Percentiles rank a stretch among this genome's conserved stretches.
phyloP scores from a whole-genome alignment of 1,140 invertebrate genomes.

The Zaprionus vittiger region DNA sequence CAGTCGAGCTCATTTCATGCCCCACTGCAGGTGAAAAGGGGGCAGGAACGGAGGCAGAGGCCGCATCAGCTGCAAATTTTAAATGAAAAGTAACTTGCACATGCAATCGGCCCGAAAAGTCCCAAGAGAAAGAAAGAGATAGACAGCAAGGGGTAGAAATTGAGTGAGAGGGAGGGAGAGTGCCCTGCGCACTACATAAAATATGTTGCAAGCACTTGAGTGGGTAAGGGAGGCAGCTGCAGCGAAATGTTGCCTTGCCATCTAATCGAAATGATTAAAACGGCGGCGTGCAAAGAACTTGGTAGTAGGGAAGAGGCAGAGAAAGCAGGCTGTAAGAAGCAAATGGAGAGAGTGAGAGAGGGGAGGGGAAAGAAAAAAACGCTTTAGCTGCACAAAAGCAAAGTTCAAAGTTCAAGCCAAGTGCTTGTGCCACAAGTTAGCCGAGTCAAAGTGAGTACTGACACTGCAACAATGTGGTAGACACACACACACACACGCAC shows the following conservation, averaged over 20 bases:
- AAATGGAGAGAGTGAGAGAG: background rate
- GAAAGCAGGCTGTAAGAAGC: background rate
- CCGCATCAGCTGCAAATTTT: slow-evolving; percentile 12
- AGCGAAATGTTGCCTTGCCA: slow-evolving; percentile 5
- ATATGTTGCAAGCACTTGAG: slow-evolving; percentile 11
- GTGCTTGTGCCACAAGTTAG: slow-evolving; percentile 56
- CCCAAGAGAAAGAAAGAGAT: background rate
- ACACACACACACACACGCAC: slow-evolving; percentile 19
- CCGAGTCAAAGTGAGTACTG: slow-evolving; percentile 49
- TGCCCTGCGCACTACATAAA: background rate
- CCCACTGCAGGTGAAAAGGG: slow-evolving; percentile 8
- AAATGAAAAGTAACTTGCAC: slow-evolving; percentile 13
- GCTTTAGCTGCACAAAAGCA: slow-evolving; percentile 35
- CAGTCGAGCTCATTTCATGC: slow-evolving; percentile 42
- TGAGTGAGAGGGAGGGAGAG: background rate
- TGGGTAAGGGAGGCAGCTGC: background rate
- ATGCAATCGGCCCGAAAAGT: slow-evolving; percentile 8
- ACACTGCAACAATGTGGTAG: slow-evolving; percentile 69
- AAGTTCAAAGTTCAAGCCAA: slow-evolving; percentile 64
- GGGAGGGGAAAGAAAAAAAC: slow-evolving; percentile 13
- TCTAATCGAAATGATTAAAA: slow-evolving; percentile 69
- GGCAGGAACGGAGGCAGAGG: background rate
- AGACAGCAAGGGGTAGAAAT: background rate
- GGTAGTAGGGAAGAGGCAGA: background rate
- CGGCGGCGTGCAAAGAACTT: slow-evolving; percentile 29